A percentile compares a stretch with the other conserved stretches of the same genome.
phyloP scores from a whole-genome alignment of 1,140 invertebrate species.

The Helicoverpa zea region DNA sequence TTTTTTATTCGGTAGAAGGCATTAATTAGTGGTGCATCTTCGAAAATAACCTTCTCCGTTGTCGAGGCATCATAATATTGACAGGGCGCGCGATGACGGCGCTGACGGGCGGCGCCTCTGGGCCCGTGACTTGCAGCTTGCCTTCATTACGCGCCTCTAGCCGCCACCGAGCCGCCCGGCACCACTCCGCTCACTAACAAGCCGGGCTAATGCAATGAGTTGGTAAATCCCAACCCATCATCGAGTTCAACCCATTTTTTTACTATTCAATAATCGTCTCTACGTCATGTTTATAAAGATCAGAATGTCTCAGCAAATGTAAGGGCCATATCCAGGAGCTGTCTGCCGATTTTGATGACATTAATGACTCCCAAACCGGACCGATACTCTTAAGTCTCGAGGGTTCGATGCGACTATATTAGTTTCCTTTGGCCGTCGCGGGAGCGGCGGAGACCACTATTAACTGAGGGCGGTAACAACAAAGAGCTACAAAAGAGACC shows the following conservation, averaged over 20 bases:
- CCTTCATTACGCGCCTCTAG: conserved; percentile 73
- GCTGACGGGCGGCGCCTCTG: conserved; percentile 74
- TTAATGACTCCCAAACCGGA: conserved; percentile 79
- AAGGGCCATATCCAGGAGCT: conserved; percentile 73
- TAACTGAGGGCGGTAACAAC: conserved; percentile 67
- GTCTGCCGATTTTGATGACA: conserved; percentile 77
- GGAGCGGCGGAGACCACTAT: conserved; percentile 58
- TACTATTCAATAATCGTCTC: conserved; percentile 57
- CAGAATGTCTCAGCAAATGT: conserved; percentile 55
- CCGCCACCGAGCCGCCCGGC: conserved; percentile 52
- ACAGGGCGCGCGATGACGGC: conserved; percentile 74
- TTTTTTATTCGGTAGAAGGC: conserved; percentile 73
- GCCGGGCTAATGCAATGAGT: conserved; percentile 84
- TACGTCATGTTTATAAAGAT: conserved; percentile 47
- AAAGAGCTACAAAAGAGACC: conserved; percentile 62
- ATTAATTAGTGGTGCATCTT: conserved; percentile 84
- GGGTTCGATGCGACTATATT: conserved; percentile 63
- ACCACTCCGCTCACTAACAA: conserved; percentile 76
- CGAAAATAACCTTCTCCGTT: conserved; percentile 81
- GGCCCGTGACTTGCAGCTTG: conserved; percentile 80
- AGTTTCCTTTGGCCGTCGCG: conserved; percentile 63
- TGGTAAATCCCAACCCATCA: conserved; percentile 73
- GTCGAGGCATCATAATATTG: conserved; percentile 78
- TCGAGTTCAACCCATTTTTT: conserved; percentile 43
- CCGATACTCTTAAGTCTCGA: conserved; percentile 67